Conservation (phyloP, 2,888 invertebrate species). For the Trachelus iudaicus region DNA sequence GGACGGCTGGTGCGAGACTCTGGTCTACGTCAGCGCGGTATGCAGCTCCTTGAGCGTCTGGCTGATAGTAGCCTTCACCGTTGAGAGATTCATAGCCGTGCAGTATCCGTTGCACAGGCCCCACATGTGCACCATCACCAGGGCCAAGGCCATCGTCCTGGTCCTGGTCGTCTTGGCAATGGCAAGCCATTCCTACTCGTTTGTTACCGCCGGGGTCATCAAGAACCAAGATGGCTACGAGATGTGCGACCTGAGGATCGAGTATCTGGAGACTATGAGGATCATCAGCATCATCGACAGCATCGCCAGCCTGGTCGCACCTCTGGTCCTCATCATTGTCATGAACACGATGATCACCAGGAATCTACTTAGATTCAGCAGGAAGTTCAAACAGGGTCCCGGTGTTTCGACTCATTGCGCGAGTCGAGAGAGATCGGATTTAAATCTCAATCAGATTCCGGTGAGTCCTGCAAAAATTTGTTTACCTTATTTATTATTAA, state of each 20-base stretch:
- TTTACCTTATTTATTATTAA: too few species aligned
- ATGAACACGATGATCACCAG: slow-evolving; percentile 75
- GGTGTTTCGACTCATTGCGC: slow-evolving; percentile 32
- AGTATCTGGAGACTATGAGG: slow-evolving; percentile 68
- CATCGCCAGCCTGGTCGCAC: slow-evolving; percentile 72
- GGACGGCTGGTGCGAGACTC: slow-evolving; percentile 71
- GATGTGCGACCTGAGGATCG: slow-evolving; percentile 68
- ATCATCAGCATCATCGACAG: slow-evolving; percentile 73
- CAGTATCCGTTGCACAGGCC: slow-evolving; percentile 72
- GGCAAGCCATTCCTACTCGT: slow-evolving; percentile 64
- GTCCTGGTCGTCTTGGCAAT: slow-evolving; percentile 65
- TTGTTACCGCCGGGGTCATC: slow-evolving; percentile 65
- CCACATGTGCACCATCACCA: slow-evolving; percentile 71
- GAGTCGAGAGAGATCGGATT: slow-evolving; percentile 50
- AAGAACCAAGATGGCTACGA: slow-evolving; percentile 50
- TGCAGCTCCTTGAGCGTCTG: slow-evolving; percentile 76
- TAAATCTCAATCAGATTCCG: slow-evolving; percentile 65
- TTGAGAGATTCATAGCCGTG: slow-evolving; percentile 76
- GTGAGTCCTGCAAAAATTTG: slow-evolving; percentile 48
- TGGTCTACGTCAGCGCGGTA: slow-evolving; percentile 68
- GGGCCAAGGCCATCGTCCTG: slow-evolving; percentile 70
- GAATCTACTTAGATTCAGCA: slow-evolving; percentile 67
- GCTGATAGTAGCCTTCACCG: slow-evolving; percentile 77
- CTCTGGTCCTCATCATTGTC: slow-evolving; percentile 71
- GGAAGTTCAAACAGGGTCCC: slow-evolving; percentile 60